Conservation (phyloP, 2,888 invertebrate genomes). For the Pseudococcus viburni region DNA sequence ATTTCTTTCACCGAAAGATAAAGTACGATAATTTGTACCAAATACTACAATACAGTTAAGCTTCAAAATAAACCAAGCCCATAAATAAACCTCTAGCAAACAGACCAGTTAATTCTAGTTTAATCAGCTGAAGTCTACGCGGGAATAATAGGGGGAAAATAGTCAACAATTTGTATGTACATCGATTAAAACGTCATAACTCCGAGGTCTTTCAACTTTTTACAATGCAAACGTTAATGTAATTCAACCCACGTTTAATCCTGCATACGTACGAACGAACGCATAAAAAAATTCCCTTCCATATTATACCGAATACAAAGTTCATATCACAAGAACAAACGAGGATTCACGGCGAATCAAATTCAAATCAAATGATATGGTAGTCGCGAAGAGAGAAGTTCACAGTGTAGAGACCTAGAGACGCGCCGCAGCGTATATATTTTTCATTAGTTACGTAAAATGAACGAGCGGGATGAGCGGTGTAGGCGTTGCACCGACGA, state of each 20-base stretch:
- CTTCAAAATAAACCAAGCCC: not conserved
- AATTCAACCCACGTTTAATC: conserved; percentile 4
- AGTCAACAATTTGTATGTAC: not conserved
- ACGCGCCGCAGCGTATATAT: not conserved
- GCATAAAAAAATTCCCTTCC: not conserved
- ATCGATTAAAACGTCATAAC: not conserved
- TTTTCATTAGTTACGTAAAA: conserved; percentile 36
- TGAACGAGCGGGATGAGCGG: not conserved
- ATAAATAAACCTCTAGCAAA: not conserved
- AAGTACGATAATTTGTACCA: too few species aligned
- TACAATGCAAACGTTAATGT: not conserved
- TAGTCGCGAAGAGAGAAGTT: not conserved
- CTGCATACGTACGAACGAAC: conserved; percentile 2
- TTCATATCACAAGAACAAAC: conserved; percentile 14
- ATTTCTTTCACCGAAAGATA: too few species aligned
- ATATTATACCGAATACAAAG: not conserved
- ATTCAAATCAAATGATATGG: conserved; percentile 29
- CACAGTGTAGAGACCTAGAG: not conserved
- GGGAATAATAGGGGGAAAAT: not conserved
- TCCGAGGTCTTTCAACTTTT: not conserved
- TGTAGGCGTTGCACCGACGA: conserved; percentile 59
- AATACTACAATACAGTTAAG: too few species aligned
- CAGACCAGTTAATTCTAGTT: not conserved
- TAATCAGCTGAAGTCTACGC: not conserved
- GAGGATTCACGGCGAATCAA: conserved; percentile 33